These are phyloP conservation scores for Thunnus albacares DNA, from an alignment of 2,797 vertebrate genomes.

Conservation along the genomic window DNA sequence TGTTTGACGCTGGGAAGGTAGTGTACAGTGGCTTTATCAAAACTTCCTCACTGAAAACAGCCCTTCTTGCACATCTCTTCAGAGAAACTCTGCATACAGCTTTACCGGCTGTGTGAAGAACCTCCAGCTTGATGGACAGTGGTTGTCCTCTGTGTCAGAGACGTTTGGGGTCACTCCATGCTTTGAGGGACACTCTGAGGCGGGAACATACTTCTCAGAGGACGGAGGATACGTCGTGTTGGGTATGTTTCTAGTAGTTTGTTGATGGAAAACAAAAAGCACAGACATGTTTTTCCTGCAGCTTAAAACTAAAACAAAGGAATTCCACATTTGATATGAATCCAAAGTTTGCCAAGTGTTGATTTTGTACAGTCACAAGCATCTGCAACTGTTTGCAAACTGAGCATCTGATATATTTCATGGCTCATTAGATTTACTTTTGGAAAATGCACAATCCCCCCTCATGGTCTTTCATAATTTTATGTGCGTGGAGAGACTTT, in stretches of 20 bases:
- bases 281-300: not conserved
- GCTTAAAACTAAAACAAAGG: not conserved
- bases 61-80: conserved; percentile 25
- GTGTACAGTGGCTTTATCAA: too few relatives aligned
- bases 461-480: conserved; percentile 20
- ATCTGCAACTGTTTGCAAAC: conserved; percentile 26
- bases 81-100: conserved; percentile 92
- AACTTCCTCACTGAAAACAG: too few relatives aligned
- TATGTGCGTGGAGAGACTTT: conserved; percentile 18
- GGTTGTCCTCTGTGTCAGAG: conserved; percentile 85
- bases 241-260: conserved; percentile 81
- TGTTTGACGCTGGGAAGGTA: too few relatives aligned
- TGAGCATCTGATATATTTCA: conserved; percentile 53
- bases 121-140: conserved; percentile 90
- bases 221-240: conserved; percentile 94
- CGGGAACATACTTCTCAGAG: conserved; percentile 93
- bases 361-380: conserved; percentile 3
- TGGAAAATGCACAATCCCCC: conserved; percentile 9
- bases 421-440: conserved; percentile 45
- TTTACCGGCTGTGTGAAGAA: conserved; percentile 93
- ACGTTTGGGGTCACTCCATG: conserved; percentile 95
- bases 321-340: not conserved
- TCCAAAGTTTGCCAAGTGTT: not conserved
- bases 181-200: conserved; percentile 91
- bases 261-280: not conserved